These are phyloP conservation scores for Ligdia adustata DNA, from an alignment of 2,888 invertebrate species.

Conservation along the genomic window DNA sequence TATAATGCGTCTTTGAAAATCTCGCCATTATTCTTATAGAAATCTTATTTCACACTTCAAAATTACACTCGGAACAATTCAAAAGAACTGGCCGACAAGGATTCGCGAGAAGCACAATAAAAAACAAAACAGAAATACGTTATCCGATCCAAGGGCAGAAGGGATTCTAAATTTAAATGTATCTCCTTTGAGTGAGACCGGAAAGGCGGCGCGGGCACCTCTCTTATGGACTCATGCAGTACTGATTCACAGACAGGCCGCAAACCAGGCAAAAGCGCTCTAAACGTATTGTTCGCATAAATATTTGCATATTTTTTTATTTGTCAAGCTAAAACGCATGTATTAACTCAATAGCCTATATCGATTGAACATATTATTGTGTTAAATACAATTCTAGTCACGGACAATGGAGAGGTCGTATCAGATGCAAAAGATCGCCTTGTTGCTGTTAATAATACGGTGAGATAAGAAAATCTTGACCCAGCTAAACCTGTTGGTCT, in stretches of 20 bases:
- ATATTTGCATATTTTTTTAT: constrained; percentile 60
- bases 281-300: constrained; percentile 73
- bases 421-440: constrained; percentile 26
- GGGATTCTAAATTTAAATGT: constrained; percentile 79
- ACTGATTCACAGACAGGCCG: constrained; percentile 75
- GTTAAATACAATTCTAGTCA: constrained; percentile 10
- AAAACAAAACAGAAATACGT: constrained; percentile 48
- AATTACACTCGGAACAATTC: constrained; percentile 41
- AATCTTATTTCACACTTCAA: constrained; percentile 31
- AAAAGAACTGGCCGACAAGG: constrained; percentile 57
- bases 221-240: constrained; percentile 76
- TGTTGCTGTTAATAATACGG: constrained; percentile 19
- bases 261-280: constrained; percentile 71
- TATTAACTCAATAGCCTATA: background rate
- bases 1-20: constrained; percentile 69
- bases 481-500: constrained; percentile 29
- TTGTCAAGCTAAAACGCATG: constrained; percentile 1
- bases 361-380: too few species aligned
- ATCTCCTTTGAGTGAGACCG: constrained; percentile 60
- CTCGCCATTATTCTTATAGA: constrained; percentile 35
- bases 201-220: constrained; percentile 74
- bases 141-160: constrained; percentile 61
- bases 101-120: constrained; percentile 55
- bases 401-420: constrained; percentile 17
- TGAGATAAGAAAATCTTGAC: constrained; percentile 33